A percentile compares a stretch with the other conserved stretches of the same genome.
Evolutionary conservation across 1,140 invertebrate genomes (phyloP).

Genomic region (Leptonema lineaticorne): DNA sequence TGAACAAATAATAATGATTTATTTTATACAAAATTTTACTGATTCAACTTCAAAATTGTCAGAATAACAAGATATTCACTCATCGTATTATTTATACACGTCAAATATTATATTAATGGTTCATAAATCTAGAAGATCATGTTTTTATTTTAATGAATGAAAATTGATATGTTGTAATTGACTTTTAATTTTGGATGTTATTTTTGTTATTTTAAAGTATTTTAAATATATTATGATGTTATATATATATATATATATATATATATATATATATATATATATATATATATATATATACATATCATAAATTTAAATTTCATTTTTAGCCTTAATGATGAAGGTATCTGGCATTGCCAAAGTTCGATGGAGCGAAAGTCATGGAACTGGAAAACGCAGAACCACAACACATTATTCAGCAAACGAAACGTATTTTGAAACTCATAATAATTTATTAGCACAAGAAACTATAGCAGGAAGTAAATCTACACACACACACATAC

Average conservation of each 20-base stretch:
- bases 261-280: not conserved
- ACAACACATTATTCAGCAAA: not conserved
- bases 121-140: too few relatives aligned
- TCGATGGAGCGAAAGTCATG: not conserved
- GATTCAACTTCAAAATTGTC: too few relatives aligned
- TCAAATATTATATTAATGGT: too few relatives aligned
- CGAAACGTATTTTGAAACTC: slow-evolving; percentile 22
- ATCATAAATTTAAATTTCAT: not conserved
- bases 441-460: not conserved
- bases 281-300: not conserved
- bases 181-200: too few relatives aligned
- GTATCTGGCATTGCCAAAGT: not conserved
- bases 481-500: too few relatives aligned
- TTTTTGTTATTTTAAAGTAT: not conserved
- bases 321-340: slow-evolving; percentile 1
- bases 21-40: too few relatives aligned
- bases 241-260: not conserved
- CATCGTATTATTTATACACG: too few relatives aligned
- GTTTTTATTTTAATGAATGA: too few relatives aligned
- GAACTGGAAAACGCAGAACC: slow-evolving; percentile 9
- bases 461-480: not conserved
- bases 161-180: too few relatives aligned
- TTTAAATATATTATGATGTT: not conserved
- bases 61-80: too few relatives aligned
- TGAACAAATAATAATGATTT: too few relatives aligned